phyloP scores from a whole-genome alignment of 1,140 invertebrate species.

The Sminthurinus signatus region DNA sequence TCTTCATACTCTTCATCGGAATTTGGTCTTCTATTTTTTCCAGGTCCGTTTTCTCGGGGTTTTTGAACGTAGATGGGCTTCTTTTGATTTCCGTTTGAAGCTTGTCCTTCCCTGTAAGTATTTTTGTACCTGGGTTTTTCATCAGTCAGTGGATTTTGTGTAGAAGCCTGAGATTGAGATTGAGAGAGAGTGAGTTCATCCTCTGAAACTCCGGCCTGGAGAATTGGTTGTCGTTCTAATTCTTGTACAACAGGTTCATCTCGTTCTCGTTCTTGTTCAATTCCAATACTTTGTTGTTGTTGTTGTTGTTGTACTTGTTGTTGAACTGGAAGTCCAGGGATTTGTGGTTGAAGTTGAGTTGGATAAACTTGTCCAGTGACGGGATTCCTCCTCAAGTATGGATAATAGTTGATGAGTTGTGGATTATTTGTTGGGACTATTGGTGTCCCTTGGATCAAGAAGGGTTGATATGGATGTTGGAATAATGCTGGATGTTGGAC shows the following conservation, averaged over 20 bases:
- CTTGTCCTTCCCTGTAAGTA: constrained; percentile 8
- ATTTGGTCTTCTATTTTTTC: background rate
- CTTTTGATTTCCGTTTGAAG: constrained; percentile 16
- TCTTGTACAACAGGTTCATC: background rate
- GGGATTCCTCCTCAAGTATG: too few relatives aligned
- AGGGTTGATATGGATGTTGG: too few relatives aligned
- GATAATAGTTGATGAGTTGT: too few relatives aligned
- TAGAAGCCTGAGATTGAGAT: too few relatives aligned
- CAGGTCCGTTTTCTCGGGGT: constrained; percentile 4
- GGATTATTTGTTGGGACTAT: background rate
- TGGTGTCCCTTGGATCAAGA: background rate
- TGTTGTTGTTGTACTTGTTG: background rate
- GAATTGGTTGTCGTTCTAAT: background rate
- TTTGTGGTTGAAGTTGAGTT: too few relatives aligned
- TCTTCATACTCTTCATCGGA: constrained; percentile 32
- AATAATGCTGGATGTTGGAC: background rate
- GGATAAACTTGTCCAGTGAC: too few relatives aligned
- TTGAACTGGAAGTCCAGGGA: too few relatives aligned
- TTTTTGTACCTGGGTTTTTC: constrained; percentile 26
- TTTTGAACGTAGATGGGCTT: constrained; percentile 33
- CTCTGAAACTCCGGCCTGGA: too few relatives aligned
- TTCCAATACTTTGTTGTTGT: background rate
- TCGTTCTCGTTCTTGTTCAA: too few relatives aligned
- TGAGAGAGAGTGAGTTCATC: too few relatives aligned
- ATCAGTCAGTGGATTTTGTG: background rate